phyloP scores from a whole-genome alignment of 2,797 vertebrate species.

The Mastacembelus armatus region DNA sequence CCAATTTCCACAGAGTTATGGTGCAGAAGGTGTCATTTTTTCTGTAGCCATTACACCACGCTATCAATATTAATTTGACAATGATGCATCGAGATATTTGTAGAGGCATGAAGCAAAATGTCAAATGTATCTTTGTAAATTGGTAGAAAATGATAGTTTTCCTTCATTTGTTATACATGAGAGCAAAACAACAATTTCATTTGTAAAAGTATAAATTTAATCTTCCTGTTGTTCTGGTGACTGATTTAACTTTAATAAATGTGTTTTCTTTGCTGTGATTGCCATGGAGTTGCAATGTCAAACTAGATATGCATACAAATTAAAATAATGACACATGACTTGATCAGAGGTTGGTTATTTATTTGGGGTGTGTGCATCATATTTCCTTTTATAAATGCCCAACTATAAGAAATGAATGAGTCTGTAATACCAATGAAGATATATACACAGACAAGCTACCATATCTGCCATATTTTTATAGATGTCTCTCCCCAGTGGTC shows the following conservation, averaged over 20 bases:
- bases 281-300: slow-evolving; percentile 6
- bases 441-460: not conserved
- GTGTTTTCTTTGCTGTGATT: slow-evolving; percentile 27
- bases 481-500: slow-evolving; percentile 7
- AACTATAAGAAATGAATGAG: not conserved
- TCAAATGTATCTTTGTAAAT: slow-evolving; percentile 58
- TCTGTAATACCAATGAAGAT: not conserved
- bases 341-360: slow-evolving; percentile 30
- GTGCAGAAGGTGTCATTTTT: slow-evolving; percentile 46
- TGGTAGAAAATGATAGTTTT: slow-evolving; percentile 52
- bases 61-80: slow-evolving; percentile 66
- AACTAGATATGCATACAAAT: slow-evolving; percentile 37
- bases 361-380: not conserved
- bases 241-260: slow-evolving; percentile 48
- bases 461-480: slow-evolving; percentile 10
- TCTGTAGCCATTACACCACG: slow-evolving; percentile 40
- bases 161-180: slow-evolving; percentile 56
- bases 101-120: slow-evolving; percentile 56
- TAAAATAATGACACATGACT: slow-evolving; percentile 17
- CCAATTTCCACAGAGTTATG: slow-evolving; percentile 48
- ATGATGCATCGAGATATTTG: slow-evolving; percentile 58
- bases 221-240: slow-evolving; percentile 44
- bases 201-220: slow-evolving; percentile 30
- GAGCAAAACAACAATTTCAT: slow-evolving; percentile 50
- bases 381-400: slow-evolving; percentile 12